Conservation (phyloP, 2,113 vertebrate genomes). For the Oxyruncus cristatus region DNA sequence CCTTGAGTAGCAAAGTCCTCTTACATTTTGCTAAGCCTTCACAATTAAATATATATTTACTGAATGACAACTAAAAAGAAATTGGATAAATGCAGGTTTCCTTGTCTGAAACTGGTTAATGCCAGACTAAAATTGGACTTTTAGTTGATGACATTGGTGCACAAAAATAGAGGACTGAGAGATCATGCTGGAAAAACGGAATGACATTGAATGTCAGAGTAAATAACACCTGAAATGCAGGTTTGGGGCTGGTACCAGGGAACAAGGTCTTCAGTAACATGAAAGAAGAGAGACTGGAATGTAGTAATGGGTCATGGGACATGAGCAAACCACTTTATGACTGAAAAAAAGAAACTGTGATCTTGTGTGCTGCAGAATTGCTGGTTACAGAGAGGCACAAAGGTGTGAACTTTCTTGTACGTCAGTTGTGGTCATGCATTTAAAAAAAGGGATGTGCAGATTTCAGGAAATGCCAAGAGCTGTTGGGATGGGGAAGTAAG, state of each 20-base stretch:
- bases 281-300: background rate
- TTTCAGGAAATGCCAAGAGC: background rate
- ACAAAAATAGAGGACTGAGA: background rate
- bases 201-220: background rate
- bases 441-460: background rate
- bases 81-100: background rate
- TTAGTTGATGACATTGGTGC: background rate
- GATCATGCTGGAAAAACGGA: background rate
- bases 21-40: background rate
- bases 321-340: background rate
- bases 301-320: background rate
- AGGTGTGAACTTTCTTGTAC: background rate
- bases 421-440: background rate
- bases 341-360: background rate
- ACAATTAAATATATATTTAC: background rate
- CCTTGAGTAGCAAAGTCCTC: background rate
- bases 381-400: background rate
- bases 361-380: background rate
- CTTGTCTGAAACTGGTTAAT: background rate
- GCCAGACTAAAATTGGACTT: background rate
- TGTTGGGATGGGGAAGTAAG: background rate
- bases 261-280: background rate
- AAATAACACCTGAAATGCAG: background rate
- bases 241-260: background rate
- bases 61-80: background rate